Conservation (phyloP, 2,888 invertebrate genomes). For the Apomyelois bistriatella region DNA sequence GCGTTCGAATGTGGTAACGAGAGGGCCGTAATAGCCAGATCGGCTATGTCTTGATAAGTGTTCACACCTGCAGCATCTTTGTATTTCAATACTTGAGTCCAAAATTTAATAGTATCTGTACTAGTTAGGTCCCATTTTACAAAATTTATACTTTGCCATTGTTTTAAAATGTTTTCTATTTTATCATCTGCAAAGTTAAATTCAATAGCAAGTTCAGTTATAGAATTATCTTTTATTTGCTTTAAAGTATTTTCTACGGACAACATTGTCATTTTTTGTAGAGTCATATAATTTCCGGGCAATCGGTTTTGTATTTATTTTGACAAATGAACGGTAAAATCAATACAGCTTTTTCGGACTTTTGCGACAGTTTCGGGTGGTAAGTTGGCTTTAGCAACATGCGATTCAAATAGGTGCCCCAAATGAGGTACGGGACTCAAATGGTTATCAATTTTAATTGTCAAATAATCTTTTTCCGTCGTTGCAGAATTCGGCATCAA, state of each 20-base stretch:
- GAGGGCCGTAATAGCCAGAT: slow-evolving; percentile 18
- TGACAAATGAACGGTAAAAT: background rate
- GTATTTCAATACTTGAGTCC: slow-evolving; percentile 27
- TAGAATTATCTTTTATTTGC: too few relatives aligned
- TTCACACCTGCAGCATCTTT: slow-evolving; percentile 19
- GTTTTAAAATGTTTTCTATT: background rate
- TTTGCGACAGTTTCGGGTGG: background rate
- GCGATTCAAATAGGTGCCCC: slow-evolving; percentile 5
- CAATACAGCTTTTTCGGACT: background rate
- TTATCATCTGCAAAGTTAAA: too few relatives aligned
- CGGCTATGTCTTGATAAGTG: slow-evolving; percentile 17
- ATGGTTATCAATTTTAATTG: slow-evolving; percentile 18
- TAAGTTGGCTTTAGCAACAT: background rate
- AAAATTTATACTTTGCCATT: slow-evolving; percentile 26
- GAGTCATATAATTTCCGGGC: background rate
- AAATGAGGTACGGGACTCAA: slow-evolving; percentile 18
- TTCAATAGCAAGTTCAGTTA: too few relatives aligned
- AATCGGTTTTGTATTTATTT: background rate
- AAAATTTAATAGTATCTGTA: slow-evolving; percentile 25
- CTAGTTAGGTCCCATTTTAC: slow-evolving; percentile 23
- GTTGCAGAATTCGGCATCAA: slow-evolving; percentile 11
- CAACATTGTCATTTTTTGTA: background rate
- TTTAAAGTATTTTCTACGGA: background rate
- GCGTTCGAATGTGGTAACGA: slow-evolving; percentile 27
- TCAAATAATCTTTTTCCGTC: slow-evolving; percentile 20